Percentiles rank a stretch among this genome's conserved stretches.
Evolutionary conservation across 2,888 invertebrate genomes (phyloP).

Genomic region (Eupsilia transversa): DNA sequence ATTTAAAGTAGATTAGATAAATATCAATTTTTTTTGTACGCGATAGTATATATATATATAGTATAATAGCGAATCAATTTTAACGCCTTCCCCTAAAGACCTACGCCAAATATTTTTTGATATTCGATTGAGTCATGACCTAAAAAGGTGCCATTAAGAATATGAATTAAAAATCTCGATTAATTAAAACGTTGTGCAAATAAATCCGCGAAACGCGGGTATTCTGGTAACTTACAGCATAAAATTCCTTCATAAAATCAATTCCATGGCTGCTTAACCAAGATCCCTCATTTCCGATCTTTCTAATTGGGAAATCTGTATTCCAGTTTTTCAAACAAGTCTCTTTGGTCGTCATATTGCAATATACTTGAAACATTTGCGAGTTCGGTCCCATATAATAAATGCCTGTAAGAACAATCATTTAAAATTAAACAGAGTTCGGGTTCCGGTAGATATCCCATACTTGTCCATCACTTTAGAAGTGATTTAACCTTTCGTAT

Average conservation of each 20-base stretch:
- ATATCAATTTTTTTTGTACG: too few species aligned
- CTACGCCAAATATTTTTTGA: too few species aligned
- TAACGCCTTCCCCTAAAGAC: too few species aligned
- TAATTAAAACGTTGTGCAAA: too few species aligned
- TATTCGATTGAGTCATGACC: too few species aligned
- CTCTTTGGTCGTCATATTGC: constrained; percentile 14
- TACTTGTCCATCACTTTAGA: not conserved
- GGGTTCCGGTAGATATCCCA: not conserved
- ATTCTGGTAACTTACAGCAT: constrained; percentile 6
- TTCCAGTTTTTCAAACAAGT: not conserved
- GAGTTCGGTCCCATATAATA: constrained; percentile 6
- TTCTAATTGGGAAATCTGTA: rapidly evolving
- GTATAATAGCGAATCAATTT: too few species aligned
- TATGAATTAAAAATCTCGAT: too few species aligned
- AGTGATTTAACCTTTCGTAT: too few species aligned
- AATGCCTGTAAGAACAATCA: not conserved
- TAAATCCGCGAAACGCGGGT: too few species aligned
- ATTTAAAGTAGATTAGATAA: not conserved
- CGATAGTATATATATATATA: too few species aligned
- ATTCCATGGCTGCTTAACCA: not conserved
- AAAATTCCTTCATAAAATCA: not conserved
- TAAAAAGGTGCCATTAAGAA: too few species aligned
- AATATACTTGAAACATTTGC: not conserved
- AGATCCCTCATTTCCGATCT: not conserved
- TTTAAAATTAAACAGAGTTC: not conserved